Evolutionary conservation across 2,113 vertebrate genomes (phyloP).

Genomic region (Amblyornis subalaris): DNA sequence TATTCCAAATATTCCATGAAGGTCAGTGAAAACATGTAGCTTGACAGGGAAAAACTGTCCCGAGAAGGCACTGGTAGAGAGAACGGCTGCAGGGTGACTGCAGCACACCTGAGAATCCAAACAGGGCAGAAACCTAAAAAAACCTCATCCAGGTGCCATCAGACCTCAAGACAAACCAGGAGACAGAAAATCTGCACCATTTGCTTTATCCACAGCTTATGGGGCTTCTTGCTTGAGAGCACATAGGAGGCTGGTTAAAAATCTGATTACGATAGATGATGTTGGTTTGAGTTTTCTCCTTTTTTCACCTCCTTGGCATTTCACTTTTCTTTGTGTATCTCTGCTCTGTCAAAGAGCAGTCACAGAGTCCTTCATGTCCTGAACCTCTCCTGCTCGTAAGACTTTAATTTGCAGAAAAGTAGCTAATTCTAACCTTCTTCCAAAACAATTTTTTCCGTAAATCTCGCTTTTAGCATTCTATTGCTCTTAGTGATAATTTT

Average conservation of each 20-base stretch:
- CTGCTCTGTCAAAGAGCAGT: not conserved
- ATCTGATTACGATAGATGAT: not conserved
- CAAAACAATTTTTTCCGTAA: not conserved
- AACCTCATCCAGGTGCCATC: not conserved
- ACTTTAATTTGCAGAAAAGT: not conserved
- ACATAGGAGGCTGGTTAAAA: not conserved
- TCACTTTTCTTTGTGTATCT: not conserved
- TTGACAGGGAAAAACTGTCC: not conserved
- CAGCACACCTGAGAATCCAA: not conserved
- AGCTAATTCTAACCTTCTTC: not conserved
- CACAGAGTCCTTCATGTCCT: not conserved
- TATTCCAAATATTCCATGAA: not conserved
- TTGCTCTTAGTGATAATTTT: not conserved
- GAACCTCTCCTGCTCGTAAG: not conserved
- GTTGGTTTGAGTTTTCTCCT: not conserved
- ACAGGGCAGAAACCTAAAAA: not conserved
- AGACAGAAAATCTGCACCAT: not conserved
- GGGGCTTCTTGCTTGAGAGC: not conserved
- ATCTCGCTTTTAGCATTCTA: not conserved
- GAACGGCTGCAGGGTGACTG: not conserved
- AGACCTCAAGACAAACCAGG: not conserved
- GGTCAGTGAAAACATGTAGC: not conserved
- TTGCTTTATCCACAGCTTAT: not conserved
- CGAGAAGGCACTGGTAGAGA: not conserved
- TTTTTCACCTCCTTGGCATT: not conserved